Conservation (phyloP, 2,888 invertebrate species). For the Lepeophtheirus nordmannii region DNA sequence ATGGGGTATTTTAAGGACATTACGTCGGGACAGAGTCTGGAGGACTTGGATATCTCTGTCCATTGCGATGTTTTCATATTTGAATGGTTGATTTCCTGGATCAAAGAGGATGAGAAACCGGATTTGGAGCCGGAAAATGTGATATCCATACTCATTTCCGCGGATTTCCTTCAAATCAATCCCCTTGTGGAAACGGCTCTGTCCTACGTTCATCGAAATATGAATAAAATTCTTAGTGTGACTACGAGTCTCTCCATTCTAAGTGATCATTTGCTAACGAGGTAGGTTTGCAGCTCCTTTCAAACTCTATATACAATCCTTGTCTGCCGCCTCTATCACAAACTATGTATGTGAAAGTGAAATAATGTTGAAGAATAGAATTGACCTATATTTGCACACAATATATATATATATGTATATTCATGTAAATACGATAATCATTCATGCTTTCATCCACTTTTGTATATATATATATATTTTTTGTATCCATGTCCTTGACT, state of each 20-base stretch:
- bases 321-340: not conserved
- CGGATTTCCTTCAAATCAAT: constrained; percentile 85
- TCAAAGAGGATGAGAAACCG: constrained; percentile 42
- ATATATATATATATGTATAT: no score
- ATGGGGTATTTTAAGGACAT: constrained; percentile 70
- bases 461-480: no score
- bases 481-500: no score
- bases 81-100: constrained; percentile 91
- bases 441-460: no score
- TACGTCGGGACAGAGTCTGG: constrained; percentile 47
- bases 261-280: constrained; percentile 46
- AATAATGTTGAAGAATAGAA: no score
- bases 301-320: no score
- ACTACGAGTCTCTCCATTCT: constrained; percentile 73
- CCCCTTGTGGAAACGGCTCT: constrained; percentile 70
- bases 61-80: constrained; percentile 91
- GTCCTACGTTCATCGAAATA: constrained; percentile 64
- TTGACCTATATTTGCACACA: no score
- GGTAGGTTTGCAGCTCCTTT: constrained; percentile 30
- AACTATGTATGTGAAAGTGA: not conserved
- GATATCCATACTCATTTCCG: constrained; percentile 79
- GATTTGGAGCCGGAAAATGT: constrained; percentile 59
- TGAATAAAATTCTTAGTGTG: constrained; percentile 69
- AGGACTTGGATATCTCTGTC: constrained; percentile 89
- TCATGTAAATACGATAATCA: no score